phyloP scores from a whole-genome alignment of 1,140 invertebrate genomes.

The Ostrea edulis region DNA sequence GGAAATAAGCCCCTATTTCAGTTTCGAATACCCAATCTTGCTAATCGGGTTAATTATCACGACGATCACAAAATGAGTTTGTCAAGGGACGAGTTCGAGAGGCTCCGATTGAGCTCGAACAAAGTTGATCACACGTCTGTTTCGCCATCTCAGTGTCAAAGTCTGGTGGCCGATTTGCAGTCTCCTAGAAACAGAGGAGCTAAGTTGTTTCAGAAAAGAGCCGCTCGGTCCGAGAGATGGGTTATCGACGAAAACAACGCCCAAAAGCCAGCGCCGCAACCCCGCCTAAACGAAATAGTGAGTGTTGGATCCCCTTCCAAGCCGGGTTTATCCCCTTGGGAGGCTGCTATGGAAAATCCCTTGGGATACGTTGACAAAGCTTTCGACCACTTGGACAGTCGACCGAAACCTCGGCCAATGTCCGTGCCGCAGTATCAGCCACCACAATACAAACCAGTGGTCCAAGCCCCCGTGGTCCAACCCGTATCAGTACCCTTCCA shows the following conservation, averaged over 20 bases:
- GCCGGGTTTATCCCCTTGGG: constrained; percentile 86
- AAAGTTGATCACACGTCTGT: constrained; percentile 66
- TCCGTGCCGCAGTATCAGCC: neutral
- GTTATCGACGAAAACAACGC: constrained; percentile 87
- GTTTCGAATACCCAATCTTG: constrained; percentile 70
- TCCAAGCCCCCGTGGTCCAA: neutral
- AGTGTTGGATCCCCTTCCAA: constrained; percentile 79
- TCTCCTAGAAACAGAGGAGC: constrained; percentile 82
- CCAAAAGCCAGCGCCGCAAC: constrained; percentile 64
- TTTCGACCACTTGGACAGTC: constrained; percentile 79
- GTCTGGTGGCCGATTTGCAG: constrained; percentile 69
- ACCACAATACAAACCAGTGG: constrained; percentile 24
- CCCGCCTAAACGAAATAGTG: constrained; percentile 72
- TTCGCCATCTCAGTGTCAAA: constrained; percentile 67
- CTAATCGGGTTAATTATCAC: constrained; percentile 57
- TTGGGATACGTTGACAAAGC: constrained; percentile 85
- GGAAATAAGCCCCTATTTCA: constrained; percentile 65
- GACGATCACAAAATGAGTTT: constrained; percentile 67
- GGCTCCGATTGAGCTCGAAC: constrained; percentile 61
- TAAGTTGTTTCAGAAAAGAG: constrained; percentile 91
- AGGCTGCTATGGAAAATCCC: constrained; percentile 85
- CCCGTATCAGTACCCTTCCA: constrained; percentile 33
- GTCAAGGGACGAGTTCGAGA: constrained; percentile 69
- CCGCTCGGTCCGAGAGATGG: constrained; percentile 92
- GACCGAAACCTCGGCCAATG: constrained; percentile 45